These are phyloP conservation scores for Parauchenoglanis ngamensis DNA, from an alignment of 2,797 vertebrate genomes.

Conservation along the genomic window DNA sequence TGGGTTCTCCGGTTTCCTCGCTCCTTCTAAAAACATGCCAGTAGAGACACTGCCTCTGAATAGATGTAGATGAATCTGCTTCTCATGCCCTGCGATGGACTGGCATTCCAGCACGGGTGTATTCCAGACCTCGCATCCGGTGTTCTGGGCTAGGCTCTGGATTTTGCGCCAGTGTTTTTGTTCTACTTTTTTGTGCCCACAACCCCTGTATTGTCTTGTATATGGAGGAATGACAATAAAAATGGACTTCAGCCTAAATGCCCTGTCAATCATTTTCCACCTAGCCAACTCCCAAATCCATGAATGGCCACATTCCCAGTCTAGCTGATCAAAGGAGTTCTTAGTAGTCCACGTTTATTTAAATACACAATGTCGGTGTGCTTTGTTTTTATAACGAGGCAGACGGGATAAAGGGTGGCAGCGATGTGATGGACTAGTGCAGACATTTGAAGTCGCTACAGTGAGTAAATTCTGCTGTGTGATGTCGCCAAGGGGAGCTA, in stretches of 20 bases:
- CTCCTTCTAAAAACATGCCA: neutral
- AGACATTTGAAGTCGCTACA: constrained; percentile 22
- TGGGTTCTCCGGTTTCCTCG: neutral
- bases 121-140: neutral
- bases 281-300: neutral
- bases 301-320: neutral
- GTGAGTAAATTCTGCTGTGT: constrained; percentile 34
- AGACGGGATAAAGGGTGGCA: neutral
- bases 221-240: neutral
- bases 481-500: constrained; percentile 40
- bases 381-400: constrained; percentile 4
- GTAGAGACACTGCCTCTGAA: neutral
- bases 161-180: neutral
- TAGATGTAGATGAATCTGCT: neutral
- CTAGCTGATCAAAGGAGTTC: neutral
- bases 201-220: neutral
- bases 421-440: neutral
- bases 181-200: neutral
- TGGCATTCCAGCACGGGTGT: neutral
- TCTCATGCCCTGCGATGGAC: neutral
- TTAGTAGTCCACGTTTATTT: constrained; percentile 5
- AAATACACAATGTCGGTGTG: neutral
- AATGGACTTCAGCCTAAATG: neutral
- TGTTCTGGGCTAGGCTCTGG: too few species aligned
- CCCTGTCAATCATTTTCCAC: neutral